Evolutionary conservation across 2,113 vertebrate species (phyloP), one percentile per base, ranked within the genome.

Genomic region (Ochotona curzoniae): DNA sequence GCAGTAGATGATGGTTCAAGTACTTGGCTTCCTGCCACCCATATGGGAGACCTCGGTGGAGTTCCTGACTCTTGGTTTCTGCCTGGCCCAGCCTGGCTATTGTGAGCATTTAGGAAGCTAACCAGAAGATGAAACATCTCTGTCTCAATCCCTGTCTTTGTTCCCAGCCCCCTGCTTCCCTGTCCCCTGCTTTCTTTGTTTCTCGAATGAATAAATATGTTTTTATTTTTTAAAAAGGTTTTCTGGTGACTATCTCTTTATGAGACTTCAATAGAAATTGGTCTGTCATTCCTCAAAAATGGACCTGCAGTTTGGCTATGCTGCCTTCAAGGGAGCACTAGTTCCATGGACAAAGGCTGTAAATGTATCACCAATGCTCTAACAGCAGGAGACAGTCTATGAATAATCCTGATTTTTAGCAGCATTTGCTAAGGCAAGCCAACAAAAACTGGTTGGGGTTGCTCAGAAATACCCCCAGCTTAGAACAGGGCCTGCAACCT

Each of bases 281-380:
- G 20, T 57, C 63, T 47, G 13, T 74, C n/a, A 17, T 38, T 17
- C 1, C 3, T 2, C 3, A 30, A n/a, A 85, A 75, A 91, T 28
- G 60, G 87, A 54, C 76, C 87, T 97, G 93, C 82, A 95, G 94
- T 94, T 85, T 96, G 82, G 5, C 69, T 60, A 8, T 75, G 28
- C 15, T 85, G 15, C 84, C 93, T 51, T 71, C 83, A 91, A 44
- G 93, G 95, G 71, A 87, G 90, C 13, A 2, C 28, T 89, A 38
- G 70, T 91, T 93, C 49, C 71, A 44, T 10, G 8, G 35, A 54
- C 32, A n/a, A 64, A 38, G 38, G 10, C 30, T 73, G 5, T 54
- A 63, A 73, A 85, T 26, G 57, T 47, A 25, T 76, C 67, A 81
- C 20, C 2, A 60, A 30, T 73, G 49, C 67, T 90, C 90, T 94